phyloP scores from a whole-genome alignment of 1,140 invertebrate genomes.

The Danaus plexippus region DNA sequence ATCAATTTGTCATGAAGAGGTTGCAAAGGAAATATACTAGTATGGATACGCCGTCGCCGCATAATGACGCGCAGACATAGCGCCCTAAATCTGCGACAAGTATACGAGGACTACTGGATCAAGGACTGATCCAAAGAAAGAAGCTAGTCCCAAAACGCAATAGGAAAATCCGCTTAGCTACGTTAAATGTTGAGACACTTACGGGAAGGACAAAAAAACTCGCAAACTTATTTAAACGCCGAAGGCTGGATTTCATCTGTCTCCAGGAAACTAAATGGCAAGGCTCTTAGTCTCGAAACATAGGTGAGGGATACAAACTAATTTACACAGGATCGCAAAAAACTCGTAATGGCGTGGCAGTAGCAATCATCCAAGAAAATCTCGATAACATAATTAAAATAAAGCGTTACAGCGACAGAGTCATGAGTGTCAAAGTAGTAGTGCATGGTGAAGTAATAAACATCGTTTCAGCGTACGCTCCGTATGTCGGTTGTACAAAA shows the following conservation, averaged over 20 bases:
- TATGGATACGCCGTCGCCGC: not conserved
- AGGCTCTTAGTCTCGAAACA: conserved; percentile 17
- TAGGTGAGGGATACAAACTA: conserved; percentile 18
- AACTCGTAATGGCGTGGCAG: conserved; percentile 13
- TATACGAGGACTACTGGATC: conserved; percentile 16
- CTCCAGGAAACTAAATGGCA: conserved; percentile 21
- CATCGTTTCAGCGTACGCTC: conserved; percentile 1
- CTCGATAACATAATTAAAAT: conserved; percentile 1
- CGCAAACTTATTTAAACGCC: conserved; percentile 12
- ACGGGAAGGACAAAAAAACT: conserved; percentile 22
- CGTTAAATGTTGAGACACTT: conserved; percentile 19
- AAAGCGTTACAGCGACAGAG: no score
- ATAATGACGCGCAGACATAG: conserved; percentile 5
- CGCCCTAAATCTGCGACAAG: conserved; percentile 21
- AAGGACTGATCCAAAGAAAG: conserved; percentile 16
- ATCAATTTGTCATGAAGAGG: no score
- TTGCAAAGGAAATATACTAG: no score
- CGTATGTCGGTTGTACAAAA: not conserved
- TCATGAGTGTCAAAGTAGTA: not conserved
- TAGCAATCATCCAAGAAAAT: conserved; percentile 10
- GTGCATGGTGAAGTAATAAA: conserved; percentile 2
- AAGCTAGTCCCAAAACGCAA: conserved; percentile 16
- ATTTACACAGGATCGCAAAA: conserved; percentile 16
- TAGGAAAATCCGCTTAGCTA: conserved; percentile 20
- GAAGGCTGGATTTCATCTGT: conserved; percentile 18